Evolutionary conservation across 2,113 vertebrate genomes (phyloP).

Genomic region (Onychorhynchus coronatus): DNA sequence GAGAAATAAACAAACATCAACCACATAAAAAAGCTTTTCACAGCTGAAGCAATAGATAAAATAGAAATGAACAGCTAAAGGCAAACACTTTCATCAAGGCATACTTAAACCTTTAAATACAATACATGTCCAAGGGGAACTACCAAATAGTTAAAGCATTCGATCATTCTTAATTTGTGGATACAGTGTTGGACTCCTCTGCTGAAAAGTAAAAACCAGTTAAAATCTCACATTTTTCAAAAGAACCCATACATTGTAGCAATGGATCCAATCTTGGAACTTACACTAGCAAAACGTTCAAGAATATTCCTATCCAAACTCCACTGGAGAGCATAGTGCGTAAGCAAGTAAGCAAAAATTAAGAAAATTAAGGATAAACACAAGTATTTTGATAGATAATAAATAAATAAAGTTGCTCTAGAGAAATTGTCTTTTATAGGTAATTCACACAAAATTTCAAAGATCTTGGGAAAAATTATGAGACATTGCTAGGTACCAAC

Average conservation of each 20-base stretch:
- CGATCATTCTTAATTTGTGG: neutral
- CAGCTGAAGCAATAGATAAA: conserved; percentile 10
- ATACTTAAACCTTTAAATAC: neutral
- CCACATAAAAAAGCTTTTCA: neutral
- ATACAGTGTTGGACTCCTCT: neutral
- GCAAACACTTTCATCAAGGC: neutral
- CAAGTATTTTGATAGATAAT: neutral
- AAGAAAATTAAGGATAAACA: neutral
- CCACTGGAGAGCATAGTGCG: neutral
- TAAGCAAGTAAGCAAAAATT: neutral
- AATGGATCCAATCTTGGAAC: neutral
- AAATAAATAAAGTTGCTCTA: neutral
- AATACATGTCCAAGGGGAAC: neutral
- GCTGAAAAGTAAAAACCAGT: neutral
- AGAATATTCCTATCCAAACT: neutral
- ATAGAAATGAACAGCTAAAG: neutral
- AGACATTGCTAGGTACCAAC: neutral
- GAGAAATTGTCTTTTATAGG: neutral
- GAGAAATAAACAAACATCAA: conserved; percentile 1
- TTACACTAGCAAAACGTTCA: neutral
- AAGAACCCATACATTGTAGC: neutral
- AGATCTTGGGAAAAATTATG: neutral
- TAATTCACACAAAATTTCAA: neutral
- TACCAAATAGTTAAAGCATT: neutral
- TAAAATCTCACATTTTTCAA: neutral